Evolutionary conservation across 2,888 invertebrate species (phyloP).

Genomic region (Drosophila antonietae): DNA sequence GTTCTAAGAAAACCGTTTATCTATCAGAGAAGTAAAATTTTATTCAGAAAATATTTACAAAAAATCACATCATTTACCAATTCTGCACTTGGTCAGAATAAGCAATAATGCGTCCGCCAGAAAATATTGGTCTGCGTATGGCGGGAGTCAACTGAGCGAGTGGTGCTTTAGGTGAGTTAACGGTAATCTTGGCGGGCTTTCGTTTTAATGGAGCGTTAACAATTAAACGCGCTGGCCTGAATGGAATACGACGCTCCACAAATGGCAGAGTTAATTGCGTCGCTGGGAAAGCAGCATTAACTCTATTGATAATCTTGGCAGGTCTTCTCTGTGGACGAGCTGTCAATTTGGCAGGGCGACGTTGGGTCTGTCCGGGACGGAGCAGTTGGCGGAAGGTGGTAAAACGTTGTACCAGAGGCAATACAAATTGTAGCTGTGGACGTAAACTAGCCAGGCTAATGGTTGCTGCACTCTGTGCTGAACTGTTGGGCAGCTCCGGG

Average conservation of each 20-base stretch:
- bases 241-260: slow-evolving; percentile 61
- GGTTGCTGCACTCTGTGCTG: slow-evolving; percentile 63
- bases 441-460: slow-evolving; percentile 63
- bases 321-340: slow-evolving; percentile 51
- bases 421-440: slow-evolving; percentile 63
- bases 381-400: slow-evolving; percentile 67
- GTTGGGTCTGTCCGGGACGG: slow-evolving; percentile 45
- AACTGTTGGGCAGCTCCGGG: slow-evolving; percentile 40
- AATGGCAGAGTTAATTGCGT: slow-evolving; percentile 62
- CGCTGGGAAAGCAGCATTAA: slow-evolving; percentile 45
- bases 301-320: slow-evolving; percentile 49
- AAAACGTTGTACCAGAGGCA: slow-evolving; percentile 72
- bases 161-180: slow-evolving; percentile 5
- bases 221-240: slow-evolving; percentile 54
- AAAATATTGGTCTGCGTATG: slow-evolving; percentile 49
- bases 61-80: slow-evolving; percentile 42
- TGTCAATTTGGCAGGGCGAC: slow-evolving; percentile 58
- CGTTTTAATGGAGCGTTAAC: slow-evolving; percentile 58
- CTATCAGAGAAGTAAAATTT: not conserved
- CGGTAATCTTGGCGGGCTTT: slow-evolving; percentile 31
- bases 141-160: slow-evolving; percentile 57
- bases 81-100: slow-evolving; percentile 60
- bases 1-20: too few relatives aligned
- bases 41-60: slow-evolving; percentile 13
- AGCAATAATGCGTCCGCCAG: slow-evolving; percentile 58